These are phyloP conservation scores for Echiichthys vipera DNA, from an alignment of 2,797 vertebrate species.

Conservation along the genomic window DNA sequence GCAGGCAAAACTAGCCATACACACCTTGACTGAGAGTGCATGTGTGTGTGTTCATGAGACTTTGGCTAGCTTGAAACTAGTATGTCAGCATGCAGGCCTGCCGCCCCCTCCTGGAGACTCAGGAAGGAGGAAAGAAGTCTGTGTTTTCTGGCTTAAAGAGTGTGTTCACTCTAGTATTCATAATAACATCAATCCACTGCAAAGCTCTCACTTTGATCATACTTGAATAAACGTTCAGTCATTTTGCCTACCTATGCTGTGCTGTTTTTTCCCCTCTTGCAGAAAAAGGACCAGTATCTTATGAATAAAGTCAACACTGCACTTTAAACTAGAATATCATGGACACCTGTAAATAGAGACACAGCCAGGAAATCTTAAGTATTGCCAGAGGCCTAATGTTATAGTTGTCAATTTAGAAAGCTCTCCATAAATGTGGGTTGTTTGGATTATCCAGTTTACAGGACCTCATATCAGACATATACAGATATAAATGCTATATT, in stretches of 20 bases:
- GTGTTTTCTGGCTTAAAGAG: background rate
- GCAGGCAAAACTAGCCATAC: background rate
- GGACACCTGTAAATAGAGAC: background rate
- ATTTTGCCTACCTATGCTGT: background rate
- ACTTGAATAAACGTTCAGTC: background rate
- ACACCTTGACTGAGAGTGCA: slow-evolving; percentile 1
- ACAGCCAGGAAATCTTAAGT: background rate
- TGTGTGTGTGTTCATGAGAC: background rate
- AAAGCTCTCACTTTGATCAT: background rate
- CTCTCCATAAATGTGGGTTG: background rate
- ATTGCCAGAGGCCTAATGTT: background rate
- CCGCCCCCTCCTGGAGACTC: slow-evolving; percentile 79
- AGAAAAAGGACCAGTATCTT: background rate
- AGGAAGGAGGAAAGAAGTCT: background rate
- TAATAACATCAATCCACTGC: background rate
- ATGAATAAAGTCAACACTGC: background rate
- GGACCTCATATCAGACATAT: background rate
- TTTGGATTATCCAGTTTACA: background rate
- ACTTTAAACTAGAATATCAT: background rate
- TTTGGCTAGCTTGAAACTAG: slow-evolving; percentile 3
- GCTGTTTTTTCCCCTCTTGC: background rate
- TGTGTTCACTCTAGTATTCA: background rate
- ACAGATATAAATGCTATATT: no score
- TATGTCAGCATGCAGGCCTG: slow-evolving; percentile 23
- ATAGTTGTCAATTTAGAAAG: background rate